Evolutionary conservation across 1,140 invertebrate species (phyloP).

Genomic region (Diprion similis): DNA sequence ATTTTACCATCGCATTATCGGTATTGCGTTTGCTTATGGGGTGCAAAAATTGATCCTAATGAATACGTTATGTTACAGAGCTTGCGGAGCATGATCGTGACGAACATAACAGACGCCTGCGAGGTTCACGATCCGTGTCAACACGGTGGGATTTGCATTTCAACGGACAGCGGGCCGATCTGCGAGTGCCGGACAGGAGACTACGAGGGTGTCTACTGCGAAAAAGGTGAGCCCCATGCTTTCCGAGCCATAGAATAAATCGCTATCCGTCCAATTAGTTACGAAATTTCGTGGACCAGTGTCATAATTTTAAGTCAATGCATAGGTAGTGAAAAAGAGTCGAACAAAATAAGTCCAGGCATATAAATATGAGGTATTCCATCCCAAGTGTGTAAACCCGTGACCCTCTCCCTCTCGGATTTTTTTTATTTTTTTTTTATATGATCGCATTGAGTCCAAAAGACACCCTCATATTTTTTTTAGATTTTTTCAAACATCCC

Average conservation of each 20-base stretch:
- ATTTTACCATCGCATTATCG: too few species aligned
- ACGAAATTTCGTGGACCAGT: not conserved
- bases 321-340: too few species aligned
- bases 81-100: constrained; percentile 56
- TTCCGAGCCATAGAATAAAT: not conserved
- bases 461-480: too few species aligned
- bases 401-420: too few species aligned
- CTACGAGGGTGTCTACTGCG: constrained; percentile 91
- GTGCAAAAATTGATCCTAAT: not conserved
- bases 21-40: too few species aligned
- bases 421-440: too few species aligned
- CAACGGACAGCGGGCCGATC: constrained; percentile 89
- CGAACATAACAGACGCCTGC: constrained; percentile 78
- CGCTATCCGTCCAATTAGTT: not conserved
- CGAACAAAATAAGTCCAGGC: too few species aligned
- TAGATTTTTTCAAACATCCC: too few species aligned
- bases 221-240: constrained; percentile 77
- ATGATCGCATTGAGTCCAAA: too few species aligned
- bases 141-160: constrained; percentile 93
- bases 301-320: too few species aligned
- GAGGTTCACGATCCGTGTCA: constrained; percentile 89
- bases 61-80: constrained; percentile 61
- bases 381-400: too few species aligned
- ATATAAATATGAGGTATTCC: too few species aligned
- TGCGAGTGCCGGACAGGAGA: constrained; percentile 92